Conservation (phyloP, 2,797 vertebrate species). For the Eulemur mongoz region DNA sequence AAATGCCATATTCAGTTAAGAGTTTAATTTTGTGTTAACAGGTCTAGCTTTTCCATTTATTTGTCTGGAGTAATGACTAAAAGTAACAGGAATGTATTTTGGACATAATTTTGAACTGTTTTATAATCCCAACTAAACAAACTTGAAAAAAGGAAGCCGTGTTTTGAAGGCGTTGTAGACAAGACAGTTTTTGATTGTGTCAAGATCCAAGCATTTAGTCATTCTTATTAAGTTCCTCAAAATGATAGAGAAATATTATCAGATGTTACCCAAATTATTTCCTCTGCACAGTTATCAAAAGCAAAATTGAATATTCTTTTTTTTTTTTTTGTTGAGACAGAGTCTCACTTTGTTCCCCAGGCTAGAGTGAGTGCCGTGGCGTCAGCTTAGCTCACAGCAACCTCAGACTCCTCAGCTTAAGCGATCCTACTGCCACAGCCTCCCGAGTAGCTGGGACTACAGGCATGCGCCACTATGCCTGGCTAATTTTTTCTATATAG, state of each 20-base stretch:
- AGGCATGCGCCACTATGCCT: too few relatives aligned
- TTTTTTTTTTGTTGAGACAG: too few relatives aligned
- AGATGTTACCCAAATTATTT: neutral
- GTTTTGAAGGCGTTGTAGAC: neutral
- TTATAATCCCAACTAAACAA: slow-evolving; percentile 10
- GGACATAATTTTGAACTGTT: slow-evolving; percentile 42
- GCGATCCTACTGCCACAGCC: too few relatives aligned
- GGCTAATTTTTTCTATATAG: too few relatives aligned
- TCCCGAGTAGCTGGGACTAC: too few relatives aligned
- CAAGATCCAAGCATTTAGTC: neutral
- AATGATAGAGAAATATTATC: slow-evolving; percentile 27
- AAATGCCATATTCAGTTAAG: neutral
- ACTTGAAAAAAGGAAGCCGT: neutral
- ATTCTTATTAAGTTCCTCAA: slow-evolving; percentile 39
- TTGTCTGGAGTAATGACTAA: slow-evolving; percentile 36
- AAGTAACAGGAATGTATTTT: slow-evolving; percentile 14
- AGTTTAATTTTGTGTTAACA: slow-evolving; percentile 45
- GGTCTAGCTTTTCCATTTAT: neutral
- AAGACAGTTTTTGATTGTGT: slow-evolving; percentile 9
- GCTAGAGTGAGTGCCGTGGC: too few relatives aligned
- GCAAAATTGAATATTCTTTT: slow-evolving; percentile 50
- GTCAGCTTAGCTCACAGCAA: too few relatives aligned
- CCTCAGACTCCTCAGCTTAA: too few relatives aligned
- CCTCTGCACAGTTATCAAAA: slow-evolving; percentile 43
- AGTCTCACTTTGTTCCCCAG: too few relatives aligned